These are phyloP conservation scores for Triplophysa rosa DNA, from an alignment of 2,113 vertebrate species.

Conservation along the genomic window DNA sequence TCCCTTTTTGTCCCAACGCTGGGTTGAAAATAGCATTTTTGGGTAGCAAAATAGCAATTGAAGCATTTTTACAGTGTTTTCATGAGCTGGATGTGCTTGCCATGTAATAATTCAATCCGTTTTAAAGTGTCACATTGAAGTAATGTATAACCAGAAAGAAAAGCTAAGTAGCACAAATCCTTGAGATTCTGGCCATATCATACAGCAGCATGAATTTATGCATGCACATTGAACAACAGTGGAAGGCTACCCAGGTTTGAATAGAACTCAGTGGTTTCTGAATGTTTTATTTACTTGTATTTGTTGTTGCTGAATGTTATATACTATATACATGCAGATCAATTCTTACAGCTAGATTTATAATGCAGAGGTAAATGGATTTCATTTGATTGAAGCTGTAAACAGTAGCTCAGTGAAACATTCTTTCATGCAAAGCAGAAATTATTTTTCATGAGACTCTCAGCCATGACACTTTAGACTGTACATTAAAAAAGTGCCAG, in stretches of 20 bases:
- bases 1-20: too few relatives aligned
- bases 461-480: neutral
- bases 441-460: neutral
- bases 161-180: neutral
- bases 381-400: neutral
- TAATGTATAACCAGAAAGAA: neutral
- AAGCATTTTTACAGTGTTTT: too few relatives aligned
- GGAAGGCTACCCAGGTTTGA: neutral
- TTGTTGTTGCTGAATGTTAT: neutral
- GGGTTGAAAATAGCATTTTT: too few relatives aligned
- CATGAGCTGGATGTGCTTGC: too few relatives aligned
- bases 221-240: slow-evolving; percentile 4
- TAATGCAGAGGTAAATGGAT: slow-evolving; percentile 14
- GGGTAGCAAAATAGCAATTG: too few relatives aligned
- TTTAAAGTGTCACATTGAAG: neutral
- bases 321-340: neutral
- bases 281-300: neutral
- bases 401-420: neutral
- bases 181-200: neutral
- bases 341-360: neutral
- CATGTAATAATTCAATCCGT: slow-evolving; percentile 3
- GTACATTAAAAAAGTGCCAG: neutral
- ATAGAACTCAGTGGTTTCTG: neutral
- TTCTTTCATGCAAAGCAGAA: neutral
- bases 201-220: neutral